These are phyloP conservation scores for Dichetophora obliterata DNA, from an alignment of 2,888 invertebrate genomes.

Conservation along the genomic window DNA sequence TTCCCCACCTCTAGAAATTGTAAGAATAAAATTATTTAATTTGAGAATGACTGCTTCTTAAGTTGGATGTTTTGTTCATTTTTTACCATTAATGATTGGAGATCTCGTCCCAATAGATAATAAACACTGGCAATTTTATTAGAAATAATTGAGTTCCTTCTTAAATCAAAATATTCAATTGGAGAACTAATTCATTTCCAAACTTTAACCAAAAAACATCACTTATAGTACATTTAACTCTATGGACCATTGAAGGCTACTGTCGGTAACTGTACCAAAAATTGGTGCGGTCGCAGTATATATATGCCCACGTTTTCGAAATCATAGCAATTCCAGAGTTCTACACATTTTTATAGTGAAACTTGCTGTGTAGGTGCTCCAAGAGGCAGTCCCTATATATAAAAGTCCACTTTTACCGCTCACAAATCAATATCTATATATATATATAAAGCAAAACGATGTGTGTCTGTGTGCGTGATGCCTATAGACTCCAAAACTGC, in stretches of 20 bases:
- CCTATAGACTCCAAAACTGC: too few species aligned
- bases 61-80: not conserved
- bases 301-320: too few species aligned
- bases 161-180: conserved; percentile 30
- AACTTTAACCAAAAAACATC: conserved; percentile 39
- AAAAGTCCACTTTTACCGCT: too few species aligned
- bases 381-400: too few species aligned
- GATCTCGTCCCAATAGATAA: conserved; percentile 39
- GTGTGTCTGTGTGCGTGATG: too few species aligned
- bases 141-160: conserved; percentile 40
- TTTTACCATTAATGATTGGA: not conserved
- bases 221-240: conserved; percentile 38
- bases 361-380: too few species aligned
- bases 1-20: conserved; percentile 32
- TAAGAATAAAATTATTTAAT: conserved; percentile 25
- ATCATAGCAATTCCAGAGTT: too few species aligned
- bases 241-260: conserved; percentile 44
- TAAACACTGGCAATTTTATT: conserved; percentile 42
- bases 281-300: too few species aligned
- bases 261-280: too few species aligned
- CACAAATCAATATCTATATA: too few species aligned
- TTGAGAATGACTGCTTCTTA: conserved; percentile 32
- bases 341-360: too few species aligned
- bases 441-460: too few species aligned
- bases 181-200: conserved; percentile 37